Conservation (phyloP, 37 sponge, comb jelly and placozoan genomes). For the Cliona cf. orientalis region DNA sequence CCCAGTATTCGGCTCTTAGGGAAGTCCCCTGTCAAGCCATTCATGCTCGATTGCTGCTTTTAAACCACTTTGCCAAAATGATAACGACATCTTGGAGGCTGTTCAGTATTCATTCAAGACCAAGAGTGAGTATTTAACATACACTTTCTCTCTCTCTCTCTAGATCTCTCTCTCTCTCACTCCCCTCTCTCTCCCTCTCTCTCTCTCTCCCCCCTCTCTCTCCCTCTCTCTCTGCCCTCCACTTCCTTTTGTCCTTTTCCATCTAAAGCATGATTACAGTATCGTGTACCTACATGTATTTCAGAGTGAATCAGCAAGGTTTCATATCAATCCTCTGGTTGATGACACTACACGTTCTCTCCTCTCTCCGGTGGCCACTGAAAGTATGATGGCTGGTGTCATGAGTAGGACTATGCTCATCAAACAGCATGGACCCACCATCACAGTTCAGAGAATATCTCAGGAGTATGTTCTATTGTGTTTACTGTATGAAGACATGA, state of each 20-base stretch:
- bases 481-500: too few species aligned
- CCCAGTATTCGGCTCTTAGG: slow-evolving; percentile 57
- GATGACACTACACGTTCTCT: slow-evolving; percentile 33
- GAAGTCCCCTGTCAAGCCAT: slow-evolving; percentile 56
- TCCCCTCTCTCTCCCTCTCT: slow-evolving; percentile 16
- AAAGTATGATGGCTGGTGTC: slow-evolving; percentile 40
- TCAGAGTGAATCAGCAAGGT: slow-evolving; percentile 13
- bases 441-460: slow-evolving; percentile 67
- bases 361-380: slow-evolving; percentile 24
- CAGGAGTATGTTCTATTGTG: slow-evolving; percentile 53
- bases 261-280: background rate
- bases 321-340: slow-evolving; percentile 56
- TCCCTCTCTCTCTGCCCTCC: too few species aligned
- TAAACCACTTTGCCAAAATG: slow-evolving; percentile 66
- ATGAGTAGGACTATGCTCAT: slow-evolving; percentile 64
- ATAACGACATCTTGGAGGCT: slow-evolving; percentile 76
- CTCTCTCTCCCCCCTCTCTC: background rate
- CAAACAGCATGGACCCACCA: slow-evolving; percentile 74
- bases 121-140: too few species aligned
- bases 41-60: slow-evolving; percentile 56
- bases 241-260: background rate
- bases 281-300: background rate
- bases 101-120: too few species aligned
- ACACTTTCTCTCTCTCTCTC: too few species aligned
- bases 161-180: too few species aligned